Evolutionary conservation across 2,888 invertebrate genomes (phyloP).

Genomic region (Prostheceraeus crozeri): DNA sequence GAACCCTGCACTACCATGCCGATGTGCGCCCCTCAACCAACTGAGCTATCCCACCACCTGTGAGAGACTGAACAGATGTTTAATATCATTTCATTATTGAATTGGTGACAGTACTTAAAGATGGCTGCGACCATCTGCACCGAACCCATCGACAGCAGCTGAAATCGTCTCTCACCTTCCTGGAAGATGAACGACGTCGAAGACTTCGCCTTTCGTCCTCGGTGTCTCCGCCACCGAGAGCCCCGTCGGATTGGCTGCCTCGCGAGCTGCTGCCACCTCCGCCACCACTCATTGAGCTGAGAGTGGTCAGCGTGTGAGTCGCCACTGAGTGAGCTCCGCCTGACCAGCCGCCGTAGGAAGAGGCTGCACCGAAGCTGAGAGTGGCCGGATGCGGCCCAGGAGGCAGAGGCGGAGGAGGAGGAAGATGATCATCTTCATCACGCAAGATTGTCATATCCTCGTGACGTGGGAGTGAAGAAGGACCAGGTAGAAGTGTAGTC

Average conservation of each 20-base stretch:
- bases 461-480: not conserved
- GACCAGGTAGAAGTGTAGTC: constrained; percentile 14
- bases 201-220: constrained; percentile 43
- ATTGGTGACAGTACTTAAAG: no score
- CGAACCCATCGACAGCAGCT: no score
- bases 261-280: constrained; percentile 22
- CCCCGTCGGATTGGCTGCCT: constrained; percentile 15
- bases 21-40: no score
- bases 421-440: no score
- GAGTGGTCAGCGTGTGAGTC: constrained; percentile 27
- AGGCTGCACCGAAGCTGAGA: constrained; percentile 15
- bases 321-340: constrained; percentile 27
- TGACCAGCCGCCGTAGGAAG: constrained; percentile 37
- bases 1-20: no score
- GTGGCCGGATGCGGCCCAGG: constrained; percentile 26
- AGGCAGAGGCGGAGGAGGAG: constrained; percentile 33
- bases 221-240: constrained; percentile 27
- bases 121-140: no score
- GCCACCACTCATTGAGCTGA: constrained; percentile 26
- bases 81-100: no score
- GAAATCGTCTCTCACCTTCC: no score
- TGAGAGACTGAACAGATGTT: no score
- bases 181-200: no score
- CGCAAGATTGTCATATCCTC: not conserved
- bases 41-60: no score